Conservation (phyloP, 2,888 invertebrate genomes). For the Hirtodrosophila histrioides region DNA sequence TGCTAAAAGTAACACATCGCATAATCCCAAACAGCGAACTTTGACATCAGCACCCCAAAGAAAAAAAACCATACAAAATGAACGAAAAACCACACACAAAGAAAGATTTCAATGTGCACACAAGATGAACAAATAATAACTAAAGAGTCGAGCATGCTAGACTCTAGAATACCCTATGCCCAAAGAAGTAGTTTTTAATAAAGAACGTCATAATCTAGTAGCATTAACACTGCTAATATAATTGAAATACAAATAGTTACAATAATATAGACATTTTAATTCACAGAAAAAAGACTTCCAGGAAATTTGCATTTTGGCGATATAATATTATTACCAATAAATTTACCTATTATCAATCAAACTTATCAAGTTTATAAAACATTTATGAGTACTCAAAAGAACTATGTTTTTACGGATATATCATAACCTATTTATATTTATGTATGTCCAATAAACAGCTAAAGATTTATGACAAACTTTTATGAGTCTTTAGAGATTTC, state of each 20-base stretch:
- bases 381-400: too few species aligned
- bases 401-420: too few species aligned
- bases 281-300: too few species aligned
- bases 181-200: too few species aligned
- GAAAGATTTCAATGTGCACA: slow-evolving; percentile 19
- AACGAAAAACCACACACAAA: slow-evolving; percentile 7
- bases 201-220: too few species aligned
- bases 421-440: background rate
- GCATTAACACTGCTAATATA: too few species aligned
- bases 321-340: too few species aligned
- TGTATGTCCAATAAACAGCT: background rate
- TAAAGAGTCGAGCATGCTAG: background rate
- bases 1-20: slow-evolving; percentile 54
- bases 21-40: slow-evolving; percentile 55
- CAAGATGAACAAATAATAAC: slow-evolving; percentile 32
- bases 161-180: slow-evolving; percentile 23
- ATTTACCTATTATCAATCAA: too few species aligned
- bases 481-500: slow-evolving; percentile 1
- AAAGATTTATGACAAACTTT: background rate
- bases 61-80: background rate
- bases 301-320: too few species aligned
- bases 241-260: too few species aligned
- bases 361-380: too few species aligned
- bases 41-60: slow-evolving; percentile 52
- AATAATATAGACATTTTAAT: too few species aligned